Conservation (phyloP, 2,888 invertebrate genomes). For the Hyposoter didymator region DNA sequence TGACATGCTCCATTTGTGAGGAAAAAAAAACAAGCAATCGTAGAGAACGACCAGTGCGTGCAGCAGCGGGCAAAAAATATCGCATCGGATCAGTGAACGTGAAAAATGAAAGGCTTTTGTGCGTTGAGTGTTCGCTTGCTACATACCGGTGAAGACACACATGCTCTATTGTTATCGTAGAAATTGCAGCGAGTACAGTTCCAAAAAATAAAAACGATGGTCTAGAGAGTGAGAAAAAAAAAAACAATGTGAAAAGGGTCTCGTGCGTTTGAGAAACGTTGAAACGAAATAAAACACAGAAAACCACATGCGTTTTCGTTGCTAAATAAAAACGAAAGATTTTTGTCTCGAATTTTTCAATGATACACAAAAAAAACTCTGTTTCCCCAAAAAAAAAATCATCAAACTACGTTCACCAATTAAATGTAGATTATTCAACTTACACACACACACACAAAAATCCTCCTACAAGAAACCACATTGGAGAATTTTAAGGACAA, state of each 20-base stretch:
- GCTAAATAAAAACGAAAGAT: slow-evolving; percentile 48
- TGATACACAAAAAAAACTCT: slow-evolving; percentile 70
- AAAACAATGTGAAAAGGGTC: slow-evolving; percentile 23
- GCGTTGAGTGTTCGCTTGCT: not conserved
- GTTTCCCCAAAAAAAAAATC: slow-evolving; percentile 71
- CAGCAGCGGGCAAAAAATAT: not conserved
- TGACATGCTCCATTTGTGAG: not conserved
- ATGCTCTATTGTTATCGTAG: slow-evolving; percentile 5
- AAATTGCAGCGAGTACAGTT: not conserved
- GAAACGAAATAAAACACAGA: slow-evolving; percentile 23
- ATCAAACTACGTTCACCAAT: slow-evolving; percentile 68
- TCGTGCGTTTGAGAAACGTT: slow-evolving; percentile 50
- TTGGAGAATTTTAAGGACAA: slow-evolving; percentile 36
- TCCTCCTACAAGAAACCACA: slow-evolving; percentile 66
- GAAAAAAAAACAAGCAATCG: not conserved
- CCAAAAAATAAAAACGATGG: slow-evolving; percentile 3
- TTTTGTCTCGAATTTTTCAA: slow-evolving; percentile 42
- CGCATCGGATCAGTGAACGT: not conserved
- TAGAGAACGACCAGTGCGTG: not conserved
- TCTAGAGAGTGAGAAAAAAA: slow-evolving; percentile 5
- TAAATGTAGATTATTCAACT: slow-evolving; percentile 65
- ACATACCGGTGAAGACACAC: not conserved
- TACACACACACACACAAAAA: slow-evolving; percentile 68
- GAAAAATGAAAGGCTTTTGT: not conserved
- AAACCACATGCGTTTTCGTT: slow-evolving; percentile 30